Evolutionary conservation across 2,113 vertebrate species (phyloP).

Genomic region (Spea multiplicata): DNA sequence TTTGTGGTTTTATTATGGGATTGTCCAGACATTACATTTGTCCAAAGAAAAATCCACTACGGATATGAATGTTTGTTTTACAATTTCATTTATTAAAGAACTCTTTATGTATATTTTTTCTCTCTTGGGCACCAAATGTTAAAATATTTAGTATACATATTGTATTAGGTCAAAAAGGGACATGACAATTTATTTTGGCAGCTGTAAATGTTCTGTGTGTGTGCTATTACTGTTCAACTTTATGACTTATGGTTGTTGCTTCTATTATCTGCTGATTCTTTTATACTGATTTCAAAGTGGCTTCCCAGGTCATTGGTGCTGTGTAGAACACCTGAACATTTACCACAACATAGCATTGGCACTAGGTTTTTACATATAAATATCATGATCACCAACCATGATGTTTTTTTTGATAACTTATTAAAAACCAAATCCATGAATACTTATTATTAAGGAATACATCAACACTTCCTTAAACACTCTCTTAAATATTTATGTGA

Average conservation of each 20-base stretch:
- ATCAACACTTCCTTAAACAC: too few relatives aligned
- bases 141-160: background rate
- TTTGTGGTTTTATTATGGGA: background rate
- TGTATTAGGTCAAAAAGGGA: background rate
- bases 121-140: background rate
- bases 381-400: too few relatives aligned
- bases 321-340: background rate
- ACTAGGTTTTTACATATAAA: too few relatives aligned
- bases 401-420: too few relatives aligned
- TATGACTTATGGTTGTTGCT: background rate
- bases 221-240: background rate
- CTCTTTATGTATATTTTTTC: background rate
- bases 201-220: background rate
- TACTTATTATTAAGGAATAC: too few relatives aligned
- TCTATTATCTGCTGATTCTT: background rate
- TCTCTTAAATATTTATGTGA: too few relatives aligned
- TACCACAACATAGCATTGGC: too few relatives aligned
- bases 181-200: background rate
- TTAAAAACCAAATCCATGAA: too few relatives aligned
- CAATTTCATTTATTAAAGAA: constrained; percentile 10
- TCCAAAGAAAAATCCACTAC: background rate
- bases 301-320: background rate
- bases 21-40: constrained; percentile 1
- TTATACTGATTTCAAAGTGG: background rate
- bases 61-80: background rate